Conservation (phyloP, 2,113 vertebrate species). For the Macaca mulatta region DNA sequence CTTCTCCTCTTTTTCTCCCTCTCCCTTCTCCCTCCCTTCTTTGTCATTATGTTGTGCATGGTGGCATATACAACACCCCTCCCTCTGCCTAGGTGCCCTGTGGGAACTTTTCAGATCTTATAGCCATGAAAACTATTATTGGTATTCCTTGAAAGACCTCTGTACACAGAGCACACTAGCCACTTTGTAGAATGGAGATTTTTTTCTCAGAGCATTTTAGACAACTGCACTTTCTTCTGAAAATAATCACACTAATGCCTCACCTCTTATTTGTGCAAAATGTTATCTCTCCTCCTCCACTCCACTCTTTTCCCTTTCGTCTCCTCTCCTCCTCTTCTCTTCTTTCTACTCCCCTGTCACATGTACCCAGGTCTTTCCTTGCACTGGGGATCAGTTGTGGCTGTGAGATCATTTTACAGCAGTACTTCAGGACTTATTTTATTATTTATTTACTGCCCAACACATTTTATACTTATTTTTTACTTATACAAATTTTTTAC, state of each 20-base stretch:
- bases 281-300: background rate
- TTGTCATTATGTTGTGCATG: no score
- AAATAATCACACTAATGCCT: background rate
- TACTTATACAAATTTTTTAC: no score
- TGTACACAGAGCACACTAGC: background rate
- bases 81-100: background rate
- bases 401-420: slow-evolving; percentile 5
- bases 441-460: background rate
- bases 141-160: background rate
- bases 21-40: no score
- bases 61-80: background rate
- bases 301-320: background rate
- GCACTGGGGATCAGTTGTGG: background rate
- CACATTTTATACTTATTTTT: no score
- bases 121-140: background rate
- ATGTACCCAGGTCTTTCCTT: background rate
- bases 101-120: background rate
- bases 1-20: no score
- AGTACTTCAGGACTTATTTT: slow-evolving; percentile 5
- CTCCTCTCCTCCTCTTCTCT: background rate
- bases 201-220: background rate
- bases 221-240: background rate
- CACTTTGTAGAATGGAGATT: background rate
- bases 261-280: background rate
- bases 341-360: background rate